Conservation (phyloP, 2,888 invertebrate species). For the Enoplolaimus lenunculus region DNA sequence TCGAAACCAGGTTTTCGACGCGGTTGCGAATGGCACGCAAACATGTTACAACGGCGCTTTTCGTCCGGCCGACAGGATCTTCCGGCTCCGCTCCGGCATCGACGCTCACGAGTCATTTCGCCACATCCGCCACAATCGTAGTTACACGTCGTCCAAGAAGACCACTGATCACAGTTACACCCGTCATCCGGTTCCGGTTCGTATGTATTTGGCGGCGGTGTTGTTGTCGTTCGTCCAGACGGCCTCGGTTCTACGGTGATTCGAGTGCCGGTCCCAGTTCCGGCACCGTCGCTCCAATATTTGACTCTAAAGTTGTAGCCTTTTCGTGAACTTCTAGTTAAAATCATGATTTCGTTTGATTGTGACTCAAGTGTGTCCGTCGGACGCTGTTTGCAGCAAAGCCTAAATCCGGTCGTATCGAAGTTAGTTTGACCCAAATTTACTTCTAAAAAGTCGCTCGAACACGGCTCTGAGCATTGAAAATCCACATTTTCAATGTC, state of each 20-base stretch:
- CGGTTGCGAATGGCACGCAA: conserved; percentile 26
- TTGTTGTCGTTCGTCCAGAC: not conserved
- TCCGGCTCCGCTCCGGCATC: not conserved
- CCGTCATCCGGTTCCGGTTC: no score
- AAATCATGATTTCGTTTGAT: not conserved
- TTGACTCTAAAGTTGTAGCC: not conserved
- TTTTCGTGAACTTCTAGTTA: not conserved
- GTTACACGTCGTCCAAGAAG: conserved; percentile 31
- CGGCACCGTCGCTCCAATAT: not conserved
- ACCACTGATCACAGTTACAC: conserved; percentile 33
- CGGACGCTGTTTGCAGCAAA: not conserved
- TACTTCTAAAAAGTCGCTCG: not conserved
- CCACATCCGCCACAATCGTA: conserved; percentile 39
- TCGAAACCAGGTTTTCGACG: not conserved
- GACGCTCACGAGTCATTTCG: conserved; percentile 27
- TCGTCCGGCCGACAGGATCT: conserved; percentile 25
- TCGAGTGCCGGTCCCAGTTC: no score
- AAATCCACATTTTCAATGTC: conserved; percentile 34
- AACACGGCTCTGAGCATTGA: conserved; percentile 30
- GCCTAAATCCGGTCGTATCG: not conserved
- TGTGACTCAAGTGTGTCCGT: not conserved
- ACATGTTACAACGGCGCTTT: conserved; percentile 35
- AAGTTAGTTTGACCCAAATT: not conserved
- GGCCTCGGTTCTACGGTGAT: no score
- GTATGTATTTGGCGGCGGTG: not conserved